Conservation (phyloP, 1,140 invertebrate genomes). For the Hermetia illucens region DNA sequence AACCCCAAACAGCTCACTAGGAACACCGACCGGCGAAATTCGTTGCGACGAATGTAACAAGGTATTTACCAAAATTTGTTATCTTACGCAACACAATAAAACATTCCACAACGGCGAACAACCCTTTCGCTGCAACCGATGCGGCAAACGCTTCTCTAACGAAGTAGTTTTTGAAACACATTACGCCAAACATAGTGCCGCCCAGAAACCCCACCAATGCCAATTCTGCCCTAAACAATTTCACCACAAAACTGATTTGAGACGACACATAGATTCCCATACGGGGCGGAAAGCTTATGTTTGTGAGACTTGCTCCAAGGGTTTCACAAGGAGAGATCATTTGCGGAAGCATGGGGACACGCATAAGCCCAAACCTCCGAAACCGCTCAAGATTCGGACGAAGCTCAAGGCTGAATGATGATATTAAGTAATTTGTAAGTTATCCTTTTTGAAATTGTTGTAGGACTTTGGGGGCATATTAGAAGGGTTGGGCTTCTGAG, state of each 20-base stretch:
- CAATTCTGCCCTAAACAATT: slow-evolving; percentile 77
- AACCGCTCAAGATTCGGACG: too few relatives aligned
- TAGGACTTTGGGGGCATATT: neutral
- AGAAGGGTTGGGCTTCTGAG: too few relatives aligned
- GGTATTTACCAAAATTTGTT: slow-evolving; percentile 72
- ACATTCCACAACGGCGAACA: slow-evolving; percentile 76
- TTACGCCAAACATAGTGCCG: slow-evolving; percentile 52
- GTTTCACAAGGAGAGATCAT: slow-evolving; percentile 88
- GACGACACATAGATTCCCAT: slow-evolving; percentile 71
- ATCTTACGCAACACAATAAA: slow-evolving; percentile 80
- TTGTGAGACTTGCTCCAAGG: slow-evolving; percentile 70
- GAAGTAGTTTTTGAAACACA: slow-evolving; percentile 53
- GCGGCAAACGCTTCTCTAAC: slow-evolving; percentile 67
- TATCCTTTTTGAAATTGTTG: neutral
- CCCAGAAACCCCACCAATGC: slow-evolving; percentile 81
- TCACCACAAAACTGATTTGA: slow-evolving; percentile 78
- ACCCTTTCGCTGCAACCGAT: slow-evolving; percentile 68
- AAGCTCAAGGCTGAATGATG: slow-evolving; percentile 10
- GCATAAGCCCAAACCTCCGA: slow-evolving; percentile 38
- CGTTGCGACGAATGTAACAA: slow-evolving; percentile 75
- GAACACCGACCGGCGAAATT: slow-evolving; percentile 34
- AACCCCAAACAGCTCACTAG: slow-evolving; percentile 20
- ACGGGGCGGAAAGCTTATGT: slow-evolving; percentile 66
- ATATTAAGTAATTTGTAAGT: neutral
- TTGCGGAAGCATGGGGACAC: slow-evolving; percentile 86